Evolutionary conservation across 1,140 invertebrate species (phyloP), one percentile per base, ranked within the genome.

Genomic region (Cotesia glomerata): DNA sequence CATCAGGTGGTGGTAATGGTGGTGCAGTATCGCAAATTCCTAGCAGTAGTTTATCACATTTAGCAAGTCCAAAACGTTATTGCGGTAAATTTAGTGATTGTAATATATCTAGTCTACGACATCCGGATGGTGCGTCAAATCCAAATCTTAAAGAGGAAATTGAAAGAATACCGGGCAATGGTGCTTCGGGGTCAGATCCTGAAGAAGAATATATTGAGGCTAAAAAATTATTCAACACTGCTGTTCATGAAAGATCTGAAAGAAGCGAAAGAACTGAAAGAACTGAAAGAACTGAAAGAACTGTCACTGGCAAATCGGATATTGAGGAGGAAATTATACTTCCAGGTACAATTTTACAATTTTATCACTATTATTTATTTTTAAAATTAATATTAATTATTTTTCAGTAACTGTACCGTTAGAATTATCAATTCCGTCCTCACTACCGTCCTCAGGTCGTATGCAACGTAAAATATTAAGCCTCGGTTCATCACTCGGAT

Each of bases 71-170:
- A 0, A 81, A 85, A 51, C 82, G 84, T 54, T 88, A 88, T 75
- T 86, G 87, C 49, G 83, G 84, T 18, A 88, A 88, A 68, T 73
- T 85, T 8, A 87, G 88, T 9, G 85, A 85, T 3, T 87, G 84
- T 75, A 91, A 92, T 76, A 92, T 95, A 83, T 93, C 94, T 3
- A 92, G 91, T 71, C 84, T 95, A 11, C 89, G 93, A 77, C 94
- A 96, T 87, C 95, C 95, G 1, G 95, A 97, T 80, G 95, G 95
- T 51, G 94, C 95, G 34, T 97, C 95, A 4, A 95, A 97, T 90
- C 94, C 95, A 9, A 95, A 95, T 88, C 88, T 97, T 77, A 90
- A 90, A 52, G 92, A 91, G 85, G 93, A 93, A 87, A 86, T 86
- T 71, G 89, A 90, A 81, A 88, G 91, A 77, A 85, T 90, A 77